Conservation (phyloP, 2,797 vertebrate genomes). For the Spea hammondii region DNA sequence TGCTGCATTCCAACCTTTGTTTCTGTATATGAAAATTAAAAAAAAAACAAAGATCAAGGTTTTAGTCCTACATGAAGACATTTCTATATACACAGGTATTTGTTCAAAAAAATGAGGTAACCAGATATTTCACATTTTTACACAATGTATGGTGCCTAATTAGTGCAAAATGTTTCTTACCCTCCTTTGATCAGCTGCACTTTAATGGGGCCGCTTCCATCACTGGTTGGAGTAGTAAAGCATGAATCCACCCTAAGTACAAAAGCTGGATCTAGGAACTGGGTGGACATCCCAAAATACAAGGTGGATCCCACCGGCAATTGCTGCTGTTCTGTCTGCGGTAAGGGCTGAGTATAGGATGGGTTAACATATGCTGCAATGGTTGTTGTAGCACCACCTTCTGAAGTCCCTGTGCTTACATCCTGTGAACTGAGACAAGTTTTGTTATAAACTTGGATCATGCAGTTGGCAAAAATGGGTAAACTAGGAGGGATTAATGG, state of each 20-base stretch:
- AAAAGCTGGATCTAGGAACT: constrained; percentile 33
- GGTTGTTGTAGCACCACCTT: neutral
- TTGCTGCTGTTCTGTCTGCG: constrained; percentile 1
- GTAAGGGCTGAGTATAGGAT: constrained; percentile 7
- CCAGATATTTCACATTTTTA: too few relatives aligned
- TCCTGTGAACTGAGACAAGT: constrained; percentile 16
- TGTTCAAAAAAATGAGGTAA: too few relatives aligned
- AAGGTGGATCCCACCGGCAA: constrained; percentile 10
- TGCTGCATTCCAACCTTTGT: too few relatives aligned
- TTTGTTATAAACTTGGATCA: too few relatives aligned
- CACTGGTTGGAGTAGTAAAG: constrained; percentile 27
- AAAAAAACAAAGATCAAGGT: too few relatives aligned
- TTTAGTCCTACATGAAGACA: too few relatives aligned
- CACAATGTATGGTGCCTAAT: too few relatives aligned
- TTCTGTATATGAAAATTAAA: too few relatives aligned
- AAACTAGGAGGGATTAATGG: neutral
- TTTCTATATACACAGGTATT: too few relatives aligned
- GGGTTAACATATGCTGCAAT: constrained; percentile 28
- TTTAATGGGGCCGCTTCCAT: constrained; percentile 9
- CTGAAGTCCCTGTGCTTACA: constrained; percentile 2
- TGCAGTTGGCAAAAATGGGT: too few relatives aligned
- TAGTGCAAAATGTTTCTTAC: constrained; percentile 20
- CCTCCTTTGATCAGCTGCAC: constrained; percentile 31
- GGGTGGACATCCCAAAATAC: constrained; percentile 39
- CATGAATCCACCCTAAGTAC: constrained; percentile 32